These are phyloP conservation scores for Drosophila emarginata DNA, from an alignment of 2,888 invertebrate species.

Conservation along the genomic window DNA sequence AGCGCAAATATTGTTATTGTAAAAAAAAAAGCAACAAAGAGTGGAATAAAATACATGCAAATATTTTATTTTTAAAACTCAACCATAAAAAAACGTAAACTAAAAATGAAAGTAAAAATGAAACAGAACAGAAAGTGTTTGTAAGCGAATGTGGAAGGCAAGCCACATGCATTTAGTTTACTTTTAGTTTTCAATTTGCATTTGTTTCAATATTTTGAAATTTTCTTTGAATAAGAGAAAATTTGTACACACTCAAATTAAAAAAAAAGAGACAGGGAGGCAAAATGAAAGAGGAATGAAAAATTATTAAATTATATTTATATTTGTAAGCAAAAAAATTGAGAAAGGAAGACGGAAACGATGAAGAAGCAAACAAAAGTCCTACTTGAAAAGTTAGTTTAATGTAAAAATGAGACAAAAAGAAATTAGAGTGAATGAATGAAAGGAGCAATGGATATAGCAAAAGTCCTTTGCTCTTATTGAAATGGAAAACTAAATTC, in stretches of 20 bases:
- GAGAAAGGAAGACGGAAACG: constrained; percentile 14
- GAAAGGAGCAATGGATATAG: constrained; percentile 27
- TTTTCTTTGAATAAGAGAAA: constrained; percentile 19
- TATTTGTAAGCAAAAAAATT: constrained; percentile 58
- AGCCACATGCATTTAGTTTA: constrained; percentile 57
- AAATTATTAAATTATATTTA: constrained; percentile 68
- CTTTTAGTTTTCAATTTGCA: constrained; percentile 13
- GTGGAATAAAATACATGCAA: constrained; percentile 32
- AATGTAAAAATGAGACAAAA: constrained; percentile 28
- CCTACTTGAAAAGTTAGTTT: constrained; percentile 48
- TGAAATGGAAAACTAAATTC: constrained; percentile 12
- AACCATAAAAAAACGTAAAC: constrained; percentile 2
- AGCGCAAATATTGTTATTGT: constrained; percentile 72
- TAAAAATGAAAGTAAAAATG: not conserved
- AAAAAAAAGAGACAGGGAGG: constrained; percentile 43
- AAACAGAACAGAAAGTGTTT: not conserved
- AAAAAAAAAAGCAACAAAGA: constrained; percentile 37
- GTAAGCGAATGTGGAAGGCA: constrained; percentile 1
- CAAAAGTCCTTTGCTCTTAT: constrained; percentile 10
- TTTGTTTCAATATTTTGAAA: constrained; percentile 28
- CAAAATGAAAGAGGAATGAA: constrained; percentile 32
- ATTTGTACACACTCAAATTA: constrained; percentile 45
- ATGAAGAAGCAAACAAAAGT: constrained; percentile 29
- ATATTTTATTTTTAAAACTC: constrained; percentile 12
- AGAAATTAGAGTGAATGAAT: constrained; percentile 40